Conservation (phyloP, 2,113 vertebrate species). For the Trematocara nigrifrons region DNA sequence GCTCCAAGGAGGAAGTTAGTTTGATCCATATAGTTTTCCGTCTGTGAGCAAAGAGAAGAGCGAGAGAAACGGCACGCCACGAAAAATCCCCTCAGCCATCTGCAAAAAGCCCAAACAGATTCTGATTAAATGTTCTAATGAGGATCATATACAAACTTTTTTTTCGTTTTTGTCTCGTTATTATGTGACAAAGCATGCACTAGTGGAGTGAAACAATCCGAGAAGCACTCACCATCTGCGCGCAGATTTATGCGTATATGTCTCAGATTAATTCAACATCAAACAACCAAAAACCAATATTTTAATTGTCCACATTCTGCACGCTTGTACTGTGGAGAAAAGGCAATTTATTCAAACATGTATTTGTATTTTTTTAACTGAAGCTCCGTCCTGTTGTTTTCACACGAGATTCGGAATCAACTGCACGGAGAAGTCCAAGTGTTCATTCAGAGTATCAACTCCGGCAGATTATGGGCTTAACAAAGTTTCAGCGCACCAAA, state of each 20-base stretch:
- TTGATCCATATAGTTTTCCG: constrained; percentile 12
- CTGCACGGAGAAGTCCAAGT: constrained; percentile 5
- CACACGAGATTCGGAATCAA: background rate
- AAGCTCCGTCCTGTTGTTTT: background rate
- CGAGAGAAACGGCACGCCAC: background rate
- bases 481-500: constrained; percentile 50
- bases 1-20: constrained; percentile 8
- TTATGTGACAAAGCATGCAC: background rate
- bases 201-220: background rate
- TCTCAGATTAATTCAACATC: background rate
- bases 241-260: background rate
- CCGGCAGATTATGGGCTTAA: constrained; percentile 40
- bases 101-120: constrained; percentile 5
- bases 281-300: background rate
- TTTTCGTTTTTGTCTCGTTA: background rate
- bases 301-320: background rate
- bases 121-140: background rate
- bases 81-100: background rate
- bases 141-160: background rate
- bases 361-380: background rate
- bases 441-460: constrained; percentile 41
- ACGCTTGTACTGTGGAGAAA: background rate
- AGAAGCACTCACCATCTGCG: background rate
- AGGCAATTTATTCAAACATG: background rate
- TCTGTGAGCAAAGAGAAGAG: background rate